A percentile compares a stretch with the other conserved stretches of the same genome.
These are phyloP conservation scores for Sinosuthora webbiana DNA, from an alignment of 2,113 vertebrate genomes.

Conservation along the genomic window DNA sequence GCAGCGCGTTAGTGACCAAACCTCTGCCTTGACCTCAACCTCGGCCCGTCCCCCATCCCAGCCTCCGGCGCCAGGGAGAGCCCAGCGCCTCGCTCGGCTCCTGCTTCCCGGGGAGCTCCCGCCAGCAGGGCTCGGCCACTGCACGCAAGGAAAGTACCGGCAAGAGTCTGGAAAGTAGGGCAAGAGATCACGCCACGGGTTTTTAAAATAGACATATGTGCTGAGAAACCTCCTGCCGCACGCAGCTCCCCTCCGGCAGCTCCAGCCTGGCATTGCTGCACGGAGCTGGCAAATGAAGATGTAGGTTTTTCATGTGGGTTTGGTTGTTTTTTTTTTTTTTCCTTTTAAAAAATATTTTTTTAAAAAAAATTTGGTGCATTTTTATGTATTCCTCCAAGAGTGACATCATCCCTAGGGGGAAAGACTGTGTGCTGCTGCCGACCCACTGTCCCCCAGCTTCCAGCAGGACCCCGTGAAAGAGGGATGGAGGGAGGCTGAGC, in stretches of 20 bases:
- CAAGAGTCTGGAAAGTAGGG: conserved; percentile 59
- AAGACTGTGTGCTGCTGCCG: not conserved
- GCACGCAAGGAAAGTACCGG: conserved; percentile 13
- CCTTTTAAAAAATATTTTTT: no score
- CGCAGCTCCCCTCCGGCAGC: conserved; percentile 21
- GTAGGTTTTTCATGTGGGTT: not conserved
- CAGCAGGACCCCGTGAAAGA: not conserved
- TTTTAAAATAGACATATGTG: conserved; percentile 44
- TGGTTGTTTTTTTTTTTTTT: accelerated
- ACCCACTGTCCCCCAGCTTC: not conserved
- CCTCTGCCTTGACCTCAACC: not conserved
- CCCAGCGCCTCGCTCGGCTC: not conserved
- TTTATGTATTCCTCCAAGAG: not conserved
- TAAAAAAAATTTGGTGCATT: not conserved
- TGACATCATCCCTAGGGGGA: not conserved
- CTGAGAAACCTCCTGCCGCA: conserved; percentile 11
- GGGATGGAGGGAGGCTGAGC: not conserved
- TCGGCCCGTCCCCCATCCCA: not conserved
- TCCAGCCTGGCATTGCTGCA: not conserved
- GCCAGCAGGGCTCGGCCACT: not conserved
- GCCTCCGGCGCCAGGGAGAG: not conserved
- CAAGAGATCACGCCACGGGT: conserved; percentile 40
- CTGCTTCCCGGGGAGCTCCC: not conserved
- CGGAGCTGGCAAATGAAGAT: not conserved
- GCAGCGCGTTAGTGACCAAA: not conserved